These are phyloP conservation scores for Drosophila lutescens DNA, from an alignment of 2,888 invertebrate genomes.

Conservation along the genomic window DNA sequence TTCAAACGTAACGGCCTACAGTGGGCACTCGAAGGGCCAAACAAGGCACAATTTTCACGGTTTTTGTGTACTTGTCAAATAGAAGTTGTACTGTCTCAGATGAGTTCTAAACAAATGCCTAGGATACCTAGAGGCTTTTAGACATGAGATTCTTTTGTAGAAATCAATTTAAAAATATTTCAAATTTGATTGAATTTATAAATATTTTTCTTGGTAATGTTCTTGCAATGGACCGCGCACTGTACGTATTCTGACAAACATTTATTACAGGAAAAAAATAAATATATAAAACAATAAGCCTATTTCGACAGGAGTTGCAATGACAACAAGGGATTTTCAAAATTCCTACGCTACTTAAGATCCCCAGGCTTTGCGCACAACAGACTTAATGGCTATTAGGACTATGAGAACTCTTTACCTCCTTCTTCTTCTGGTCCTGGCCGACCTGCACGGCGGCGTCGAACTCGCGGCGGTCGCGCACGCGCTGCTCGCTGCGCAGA, in stretches of 20 bases:
- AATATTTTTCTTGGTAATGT: no score
- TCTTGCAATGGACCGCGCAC: background rate
- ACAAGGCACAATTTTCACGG: background rate
- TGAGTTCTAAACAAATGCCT: no score
- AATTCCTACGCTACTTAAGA: no score
- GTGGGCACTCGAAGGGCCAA: background rate
- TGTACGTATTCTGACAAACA: background rate
- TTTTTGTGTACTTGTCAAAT: no score
- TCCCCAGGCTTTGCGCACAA: no score
- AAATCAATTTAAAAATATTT: no score
- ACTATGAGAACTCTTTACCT: constrained; percentile 66
- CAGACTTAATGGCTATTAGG: background rate
- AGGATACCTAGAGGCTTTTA: no score
- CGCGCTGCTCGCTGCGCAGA: constrained; percentile 76
- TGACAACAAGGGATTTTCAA: background rate
- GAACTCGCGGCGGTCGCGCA: constrained; percentile 79
- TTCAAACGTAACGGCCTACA: background rate
- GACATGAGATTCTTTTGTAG: no score
- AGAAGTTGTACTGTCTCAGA: no score
- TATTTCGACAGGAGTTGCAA: background rate
- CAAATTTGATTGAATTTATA: no score
- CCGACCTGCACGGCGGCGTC: constrained; percentile 68
- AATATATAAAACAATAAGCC: background rate
- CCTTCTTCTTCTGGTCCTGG: constrained; percentile 75
- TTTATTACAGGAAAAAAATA: background rate